Evolutionary conservation across 1,140 invertebrate genomes (phyloP).

Genomic region (Branchinecta lindahli): DNA sequence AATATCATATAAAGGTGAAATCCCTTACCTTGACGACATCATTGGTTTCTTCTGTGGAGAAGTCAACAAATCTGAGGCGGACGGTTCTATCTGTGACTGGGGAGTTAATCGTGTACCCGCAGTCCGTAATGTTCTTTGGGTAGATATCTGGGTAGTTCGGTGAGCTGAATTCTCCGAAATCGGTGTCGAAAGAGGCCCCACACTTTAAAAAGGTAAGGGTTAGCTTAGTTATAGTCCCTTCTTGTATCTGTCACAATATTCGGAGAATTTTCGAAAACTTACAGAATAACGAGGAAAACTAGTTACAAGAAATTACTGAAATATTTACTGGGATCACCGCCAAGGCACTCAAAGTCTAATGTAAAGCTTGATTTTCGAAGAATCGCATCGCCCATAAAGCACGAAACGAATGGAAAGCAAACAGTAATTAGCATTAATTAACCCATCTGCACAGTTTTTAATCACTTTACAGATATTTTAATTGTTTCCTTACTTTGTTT

Average conservation of each 20-base stretch:
- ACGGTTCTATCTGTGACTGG: not conserved
- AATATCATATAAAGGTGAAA: not conserved
- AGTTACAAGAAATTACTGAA: not conserved
- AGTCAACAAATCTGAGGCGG: not conserved
- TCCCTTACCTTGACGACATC: not conserved
- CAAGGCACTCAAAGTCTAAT: not conserved
- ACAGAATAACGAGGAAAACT: not conserved
- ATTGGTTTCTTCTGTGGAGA: not conserved
- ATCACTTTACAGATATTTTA: too few species aligned
- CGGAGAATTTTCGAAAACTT: not conserved
- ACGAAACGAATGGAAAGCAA: too few species aligned
- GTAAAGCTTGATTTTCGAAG: not conserved
- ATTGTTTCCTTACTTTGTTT: too few species aligned
- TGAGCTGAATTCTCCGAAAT: not conserved
- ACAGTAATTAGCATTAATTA: too few species aligned
- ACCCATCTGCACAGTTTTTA: too few species aligned
- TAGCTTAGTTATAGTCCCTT: not conserved
- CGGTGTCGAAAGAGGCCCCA: not conserved
- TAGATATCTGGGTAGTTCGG: constrained; percentile 3
- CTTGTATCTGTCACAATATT: not conserved
- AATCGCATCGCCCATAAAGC: too few species aligned
- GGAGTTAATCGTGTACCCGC: not conserved
- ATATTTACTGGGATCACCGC: not conserved
- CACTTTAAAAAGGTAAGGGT: not conserved
- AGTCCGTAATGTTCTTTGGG: not conserved